These are phyloP conservation scores for Apis mellifera DNA, from an alignment of 1,140 invertebrate genomes.

Conservation along the genomic window DNA sequence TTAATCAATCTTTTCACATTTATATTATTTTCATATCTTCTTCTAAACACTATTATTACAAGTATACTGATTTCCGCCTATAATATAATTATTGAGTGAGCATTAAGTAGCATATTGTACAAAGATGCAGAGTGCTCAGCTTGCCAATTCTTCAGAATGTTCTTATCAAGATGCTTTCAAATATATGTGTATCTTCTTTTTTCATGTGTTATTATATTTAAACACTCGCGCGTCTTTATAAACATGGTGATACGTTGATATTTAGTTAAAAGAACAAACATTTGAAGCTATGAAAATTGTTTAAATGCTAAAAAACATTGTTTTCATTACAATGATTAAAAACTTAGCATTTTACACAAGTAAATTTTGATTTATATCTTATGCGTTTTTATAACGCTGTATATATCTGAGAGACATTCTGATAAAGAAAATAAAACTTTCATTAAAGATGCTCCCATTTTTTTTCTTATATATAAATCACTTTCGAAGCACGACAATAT, in stretches of 20 bases:
- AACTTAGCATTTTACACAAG: conserved; percentile 56
- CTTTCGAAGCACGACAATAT: conserved; percentile 54
- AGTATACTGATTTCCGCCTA: conserved; percentile 72
- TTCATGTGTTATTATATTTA: conserved; percentile 23
- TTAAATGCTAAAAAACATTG: conserved; percentile 55
- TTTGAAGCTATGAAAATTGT: conserved; percentile 59
- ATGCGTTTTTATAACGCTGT: conserved; percentile 5
- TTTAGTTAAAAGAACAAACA: conserved; percentile 51
- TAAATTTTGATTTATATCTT: conserved; percentile 61
- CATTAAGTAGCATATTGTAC: conserved; percentile 77
- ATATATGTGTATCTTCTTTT: conserved; percentile 34
- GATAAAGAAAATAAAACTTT: conserved; percentile 64
- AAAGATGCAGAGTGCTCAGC: conserved; percentile 69
- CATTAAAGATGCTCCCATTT: conserved; percentile 33
- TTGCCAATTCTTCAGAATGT: conserved; percentile 52
- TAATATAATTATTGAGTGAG: conserved; percentile 70
- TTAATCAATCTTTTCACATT: conserved; percentile 74
- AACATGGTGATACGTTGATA: conserved; percentile 47
- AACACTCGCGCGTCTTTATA: conserved; percentile 30
- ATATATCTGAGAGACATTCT: conserved; percentile 20
- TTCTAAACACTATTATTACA: conserved; percentile 74
- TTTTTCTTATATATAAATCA: conserved; percentile 32
- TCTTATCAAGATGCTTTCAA: conserved; percentile 38
- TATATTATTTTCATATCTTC: conserved; percentile 77
- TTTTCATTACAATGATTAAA: conserved; percentile 45